A percentile compares a stretch with the other conserved stretches of the same genome.
Conservation (phyloP, 37 sponge, comb jelly and placozoan species). For the Beroe forskalii region DNA sequence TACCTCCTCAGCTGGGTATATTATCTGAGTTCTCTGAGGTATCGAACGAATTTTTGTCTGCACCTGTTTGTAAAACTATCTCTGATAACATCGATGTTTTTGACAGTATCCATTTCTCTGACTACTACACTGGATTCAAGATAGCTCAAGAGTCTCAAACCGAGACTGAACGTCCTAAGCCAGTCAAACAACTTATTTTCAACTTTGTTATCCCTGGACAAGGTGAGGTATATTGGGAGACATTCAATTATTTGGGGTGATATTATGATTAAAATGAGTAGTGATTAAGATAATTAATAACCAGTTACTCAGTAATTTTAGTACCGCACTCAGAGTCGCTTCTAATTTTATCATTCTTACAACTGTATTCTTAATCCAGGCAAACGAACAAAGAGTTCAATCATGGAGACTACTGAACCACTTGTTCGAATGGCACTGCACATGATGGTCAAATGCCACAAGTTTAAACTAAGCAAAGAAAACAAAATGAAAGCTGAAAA, state of each 20-base stretch:
- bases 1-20: constrained; percentile 33
- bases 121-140: constrained; percentile 65
- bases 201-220: constrained; percentile 64
- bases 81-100: constrained; percentile 45
- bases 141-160: constrained; percentile 41
- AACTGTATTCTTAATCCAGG: background rate
- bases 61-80: constrained; percentile 50
- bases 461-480: constrained; percentile 39
- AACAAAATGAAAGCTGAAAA: constrained; percentile 34
- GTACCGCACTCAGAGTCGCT: too few relatives aligned
- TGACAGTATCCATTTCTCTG: constrained; percentile 51
- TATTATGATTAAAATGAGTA: too few relatives aligned
- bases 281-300: too few relatives aligned
- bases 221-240: constrained; percentile 17
- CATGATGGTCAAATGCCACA: constrained; percentile 36
- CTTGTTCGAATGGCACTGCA: constrained; percentile 25
- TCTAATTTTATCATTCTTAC: too few relatives aligned
- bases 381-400: constrained; percentile 34
- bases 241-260: too few relatives aligned
- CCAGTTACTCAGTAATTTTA: too few relatives aligned
- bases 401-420: constrained; percentile 37
- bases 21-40: constrained; percentile 52
- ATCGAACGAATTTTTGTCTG: constrained; percentile 32
- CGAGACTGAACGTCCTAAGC: constrained; percentile 50
- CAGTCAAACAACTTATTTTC: constrained; percentile 37